These are phyloP conservation scores for Cetoscarus ocellatus DNA, from an alignment of 2,797 vertebrate genomes.

Conservation along the genomic window DNA sequence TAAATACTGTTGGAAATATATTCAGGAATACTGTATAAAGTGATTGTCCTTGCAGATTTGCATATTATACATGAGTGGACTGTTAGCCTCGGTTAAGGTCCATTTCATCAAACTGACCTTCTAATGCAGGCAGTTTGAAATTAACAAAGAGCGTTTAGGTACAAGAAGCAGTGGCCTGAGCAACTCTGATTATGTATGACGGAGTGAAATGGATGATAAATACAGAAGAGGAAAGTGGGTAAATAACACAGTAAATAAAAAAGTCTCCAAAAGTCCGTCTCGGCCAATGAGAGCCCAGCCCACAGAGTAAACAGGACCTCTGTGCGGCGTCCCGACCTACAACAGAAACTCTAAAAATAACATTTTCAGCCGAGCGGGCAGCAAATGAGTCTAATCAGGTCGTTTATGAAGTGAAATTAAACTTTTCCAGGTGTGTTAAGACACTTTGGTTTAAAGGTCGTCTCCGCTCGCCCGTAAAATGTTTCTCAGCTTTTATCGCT, in stretches of 20 bases:
- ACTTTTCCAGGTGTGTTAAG: constrained; percentile 42
- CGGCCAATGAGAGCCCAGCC: constrained; percentile 3
- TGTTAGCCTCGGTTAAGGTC: neutral
- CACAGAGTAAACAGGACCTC: constrained; percentile 7
- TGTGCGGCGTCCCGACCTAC: neutral
- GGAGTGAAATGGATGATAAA: neutral
- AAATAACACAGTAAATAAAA: neutral
- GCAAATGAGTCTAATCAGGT: constrained; percentile 16
- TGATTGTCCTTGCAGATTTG: neutral
- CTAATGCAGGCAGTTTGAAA: neutral
- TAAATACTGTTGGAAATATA: neutral
- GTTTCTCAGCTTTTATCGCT: constrained; percentile 44
- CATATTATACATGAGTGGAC: neutral
- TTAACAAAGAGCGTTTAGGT: neutral
- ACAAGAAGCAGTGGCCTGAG: neutral
- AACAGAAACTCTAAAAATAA: constrained; percentile 12
- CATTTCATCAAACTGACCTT: neutral
- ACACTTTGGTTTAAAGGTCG: constrained; percentile 39
- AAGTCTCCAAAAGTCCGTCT: neutral
- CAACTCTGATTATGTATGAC: neutral
- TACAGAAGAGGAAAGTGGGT: neutral
- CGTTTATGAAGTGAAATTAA: neutral
- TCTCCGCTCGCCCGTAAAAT: constrained; percentile 25
- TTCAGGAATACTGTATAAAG: neutral
- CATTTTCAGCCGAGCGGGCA: neutral